Evolutionary conservation across 1,140 invertebrate species (phyloP).

Genomic region (Drosophila pectinifera): DNA sequence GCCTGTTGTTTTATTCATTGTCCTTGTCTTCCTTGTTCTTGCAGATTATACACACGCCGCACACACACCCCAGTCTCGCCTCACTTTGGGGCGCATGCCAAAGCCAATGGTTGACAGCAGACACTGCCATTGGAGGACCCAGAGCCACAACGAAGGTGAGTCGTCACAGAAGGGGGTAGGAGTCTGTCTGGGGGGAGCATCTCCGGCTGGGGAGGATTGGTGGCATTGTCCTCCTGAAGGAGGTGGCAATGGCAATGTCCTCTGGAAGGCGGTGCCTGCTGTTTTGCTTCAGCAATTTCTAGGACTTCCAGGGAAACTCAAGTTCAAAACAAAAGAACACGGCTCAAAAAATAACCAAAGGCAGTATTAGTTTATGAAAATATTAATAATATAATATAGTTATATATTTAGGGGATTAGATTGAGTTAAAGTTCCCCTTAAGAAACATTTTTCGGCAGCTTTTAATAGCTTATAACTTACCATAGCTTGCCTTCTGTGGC

Average conservation of each 20-base stretch:
- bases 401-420: too few relatives aligned
- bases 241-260: conserved; percentile 29
- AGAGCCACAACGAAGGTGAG: conserved; percentile 39
- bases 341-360: not conserved
- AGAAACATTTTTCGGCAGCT: too few relatives aligned
- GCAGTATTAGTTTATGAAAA: not conserved
- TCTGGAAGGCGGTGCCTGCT: conserved; percentile 1
- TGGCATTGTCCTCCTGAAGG: conserved; percentile 8
- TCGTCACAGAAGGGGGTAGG: not conserved
- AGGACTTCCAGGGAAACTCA: conserved; percentile 15
- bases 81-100: conserved; percentile 3
- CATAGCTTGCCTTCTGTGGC: too few relatives aligned
- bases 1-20: not conserved
- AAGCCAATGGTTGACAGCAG: conserved; percentile 18
- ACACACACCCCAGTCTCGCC: not conserved
- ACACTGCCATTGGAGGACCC: conserved; percentile 23
- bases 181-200: not conserved
- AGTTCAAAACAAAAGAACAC: conserved; percentile 5
- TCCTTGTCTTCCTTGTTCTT: not conserved
- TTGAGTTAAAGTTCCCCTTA: too few relatives aligned
- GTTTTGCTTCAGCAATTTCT: conserved; percentile 20
- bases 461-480: too few relatives aligned
- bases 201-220: not conserved
- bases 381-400: too few relatives aligned
- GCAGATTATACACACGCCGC: too few relatives aligned